Evolutionary conservation across 2,797 vertebrate species (phyloP).

Genomic region (Poeciliopsis gracilis): DNA sequence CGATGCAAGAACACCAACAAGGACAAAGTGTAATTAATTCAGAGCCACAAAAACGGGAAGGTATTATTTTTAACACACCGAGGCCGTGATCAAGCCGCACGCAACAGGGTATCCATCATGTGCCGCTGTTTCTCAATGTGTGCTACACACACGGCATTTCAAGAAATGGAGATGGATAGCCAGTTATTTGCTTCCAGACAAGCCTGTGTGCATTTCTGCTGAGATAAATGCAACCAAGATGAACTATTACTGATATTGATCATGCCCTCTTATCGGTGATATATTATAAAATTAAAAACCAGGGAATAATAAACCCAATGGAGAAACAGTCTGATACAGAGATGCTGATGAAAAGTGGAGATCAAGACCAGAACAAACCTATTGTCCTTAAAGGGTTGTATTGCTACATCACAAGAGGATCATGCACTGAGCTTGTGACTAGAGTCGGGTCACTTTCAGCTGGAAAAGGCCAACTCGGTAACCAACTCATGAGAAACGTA

Average conservation of each 20-base stretch:
- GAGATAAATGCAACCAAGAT: slow-evolving; percentile 44
- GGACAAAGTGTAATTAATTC: slow-evolving; percentile 39
- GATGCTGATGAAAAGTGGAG: not conserved
- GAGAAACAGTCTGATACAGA: slow-evolving; percentile 50
- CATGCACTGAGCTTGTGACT: not conserved
- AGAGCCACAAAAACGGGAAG: slow-evolving; percentile 45
- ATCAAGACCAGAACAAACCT: not conserved
- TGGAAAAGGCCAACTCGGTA: not conserved
- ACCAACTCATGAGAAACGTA: not conserved
- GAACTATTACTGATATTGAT: slow-evolving; percentile 72
- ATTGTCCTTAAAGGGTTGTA: slow-evolving; percentile 64
- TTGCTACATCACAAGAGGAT: slow-evolving; percentile 10
- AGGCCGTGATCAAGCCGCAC: slow-evolving; percentile 57
- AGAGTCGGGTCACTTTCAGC: not conserved
- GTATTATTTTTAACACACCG: slow-evolving; percentile 44
- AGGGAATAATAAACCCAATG: slow-evolving; percentile 62
- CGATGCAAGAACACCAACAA: slow-evolving; percentile 41
- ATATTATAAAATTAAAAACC: slow-evolving; percentile 50
- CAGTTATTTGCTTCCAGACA: slow-evolving; percentile 54
- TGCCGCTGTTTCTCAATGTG: slow-evolving; percentile 45
- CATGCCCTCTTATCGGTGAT: slow-evolving; percentile 57
- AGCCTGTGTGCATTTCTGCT: slow-evolving; percentile 63
- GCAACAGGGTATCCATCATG: slow-evolving; percentile 59
- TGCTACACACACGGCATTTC: slow-evolving; percentile 41
- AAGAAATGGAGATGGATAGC: slow-evolving; percentile 65